Base-by-base conservation (phyloP, 2,113 vertebrate genomes). In the Trematomus loennbergii region DNA sequence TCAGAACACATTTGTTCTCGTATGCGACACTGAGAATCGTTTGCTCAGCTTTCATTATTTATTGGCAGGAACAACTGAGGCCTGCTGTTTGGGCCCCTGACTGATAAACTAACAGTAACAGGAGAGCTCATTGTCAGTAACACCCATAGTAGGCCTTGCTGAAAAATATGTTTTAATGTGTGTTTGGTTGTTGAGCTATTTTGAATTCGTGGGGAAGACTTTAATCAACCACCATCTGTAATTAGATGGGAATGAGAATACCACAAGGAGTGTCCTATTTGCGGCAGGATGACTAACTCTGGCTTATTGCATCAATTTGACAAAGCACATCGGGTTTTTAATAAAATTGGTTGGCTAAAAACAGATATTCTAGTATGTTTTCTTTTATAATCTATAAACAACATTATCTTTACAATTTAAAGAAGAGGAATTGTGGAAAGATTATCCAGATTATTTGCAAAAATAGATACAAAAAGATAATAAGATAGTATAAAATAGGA, bases 51-150 rank as follows among this genome's bases (percentile, higher is more conserved):
- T 49, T 57, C 9, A 50, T 3, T 10, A n/a, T 43, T n/a, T 15
- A 25, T 46, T 78, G 33, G 72, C 2, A 2, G 3, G 7, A 1
- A 11, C 3, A 3, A 54, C 22, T 25, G 60, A 69, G 4, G 43
- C 8, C 0, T 6, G 25, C 46, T 66, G 46, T 36, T 46, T 40
- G 40, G 12, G 5, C 3, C 10, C 9, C 60, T 17, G 18, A 64
- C 22, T 33, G 46, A 78, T 62, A 55, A 49, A 55, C 9, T 20
- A 55, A 15, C 50, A 36, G 65, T 33, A 68, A 72, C 52, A 52
- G 1, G 25, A 62, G 59, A 57, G 12, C 25, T 60, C 16, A 20
- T 29, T 12, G 13, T 67, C 52, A n/a, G 11, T 65, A 1, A 11
- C 40, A 10, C 8, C 16, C 55, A 43, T 3, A 22, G 6, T 10